Conservation (phyloP, 2,888 invertebrate genomes). For the Metopia argyrocephala region DNA sequence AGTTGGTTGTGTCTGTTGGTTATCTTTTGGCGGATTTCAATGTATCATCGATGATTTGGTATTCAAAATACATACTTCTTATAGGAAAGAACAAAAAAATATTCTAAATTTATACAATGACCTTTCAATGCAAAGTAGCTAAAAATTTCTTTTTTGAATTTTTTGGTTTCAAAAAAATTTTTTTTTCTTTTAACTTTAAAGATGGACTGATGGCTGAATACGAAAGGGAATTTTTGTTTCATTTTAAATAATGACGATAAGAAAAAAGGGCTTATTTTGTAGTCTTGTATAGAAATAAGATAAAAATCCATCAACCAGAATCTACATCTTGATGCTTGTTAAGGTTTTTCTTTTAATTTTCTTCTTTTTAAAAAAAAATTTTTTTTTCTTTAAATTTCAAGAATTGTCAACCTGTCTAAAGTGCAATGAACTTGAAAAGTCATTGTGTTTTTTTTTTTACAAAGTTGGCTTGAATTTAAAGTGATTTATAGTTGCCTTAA, state of each 20-base stretch:
- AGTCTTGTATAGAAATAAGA: constrained; percentile 42
- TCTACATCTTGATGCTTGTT: constrained; percentile 59
- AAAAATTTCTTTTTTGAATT: constrained; percentile 33
- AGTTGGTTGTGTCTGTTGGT: constrained; percentile 29
- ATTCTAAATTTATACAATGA: constrained; percentile 64
- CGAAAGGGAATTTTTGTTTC: no score
- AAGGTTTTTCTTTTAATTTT: constrained; percentile 34
- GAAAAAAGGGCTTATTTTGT: constrained; percentile 40
- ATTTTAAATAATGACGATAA: constrained; percentile 61
- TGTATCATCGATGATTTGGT: constrained; percentile 62
- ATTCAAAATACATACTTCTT: constrained; percentile 60
- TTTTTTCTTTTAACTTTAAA: constrained; percentile 29
- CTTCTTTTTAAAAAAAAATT: background rate
- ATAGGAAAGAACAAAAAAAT: constrained; percentile 15
- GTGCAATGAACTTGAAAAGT: constrained; percentile 49
- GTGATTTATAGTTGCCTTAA: constrained; percentile 60
- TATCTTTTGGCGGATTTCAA: constrained; percentile 59
- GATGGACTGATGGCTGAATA: constrained; percentile 56
- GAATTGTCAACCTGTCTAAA: constrained; percentile 62
- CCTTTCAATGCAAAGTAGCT: constrained; percentile 76
- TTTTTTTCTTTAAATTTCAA: constrained; percentile 2
- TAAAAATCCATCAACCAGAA: constrained; percentile 40
- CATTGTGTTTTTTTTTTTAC: background rate
- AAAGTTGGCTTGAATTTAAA: constrained; percentile 15
- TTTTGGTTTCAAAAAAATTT: constrained; percentile 12